phyloP scores from a whole-genome alignment of 2,888 invertebrate species.

The Noctua janthina region DNA sequence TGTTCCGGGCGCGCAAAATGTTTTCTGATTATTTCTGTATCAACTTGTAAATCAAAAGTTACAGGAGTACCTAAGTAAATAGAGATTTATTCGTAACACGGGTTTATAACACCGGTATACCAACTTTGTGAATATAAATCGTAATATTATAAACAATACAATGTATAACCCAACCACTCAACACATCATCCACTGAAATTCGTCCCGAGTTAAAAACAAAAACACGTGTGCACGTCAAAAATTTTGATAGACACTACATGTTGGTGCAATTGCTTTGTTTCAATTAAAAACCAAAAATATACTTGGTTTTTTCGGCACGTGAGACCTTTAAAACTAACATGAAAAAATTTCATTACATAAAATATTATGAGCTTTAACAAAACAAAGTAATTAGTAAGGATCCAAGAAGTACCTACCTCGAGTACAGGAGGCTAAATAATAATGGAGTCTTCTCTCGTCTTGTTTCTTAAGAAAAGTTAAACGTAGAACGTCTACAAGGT shows the following conservation, averaged over 20 bases:
- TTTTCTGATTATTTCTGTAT: background rate
- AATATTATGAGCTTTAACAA: no score
- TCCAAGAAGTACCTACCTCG: no score
- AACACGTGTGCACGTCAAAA: background rate
- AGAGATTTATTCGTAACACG: conserved; percentile 11
- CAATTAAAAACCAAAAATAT: conserved; percentile 22
- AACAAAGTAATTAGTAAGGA: no score
- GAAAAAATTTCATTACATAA: no score
- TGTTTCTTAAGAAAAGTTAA: no score
- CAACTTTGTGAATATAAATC: conserved; percentile 53
- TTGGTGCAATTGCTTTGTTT: background rate
- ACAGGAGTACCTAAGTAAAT: no score
- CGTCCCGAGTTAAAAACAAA: background rate
- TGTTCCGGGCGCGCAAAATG: background rate
- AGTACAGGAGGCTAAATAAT: no score
- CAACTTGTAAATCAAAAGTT: no score
- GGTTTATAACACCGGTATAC: conserved; percentile 20
- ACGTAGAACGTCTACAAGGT: no score
- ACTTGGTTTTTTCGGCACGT: background rate
- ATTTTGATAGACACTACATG: background rate
- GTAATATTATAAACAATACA: conserved; percentile 28
- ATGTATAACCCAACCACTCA: conserved; percentile 12
- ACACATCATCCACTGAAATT: background rate
- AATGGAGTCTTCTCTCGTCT: no score
- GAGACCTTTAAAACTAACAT: no score